These are phyloP conservation scores for Labeo rohita DNA, from an alignment of 2,113 vertebrate species.

Conservation along the genomic window DNA sequence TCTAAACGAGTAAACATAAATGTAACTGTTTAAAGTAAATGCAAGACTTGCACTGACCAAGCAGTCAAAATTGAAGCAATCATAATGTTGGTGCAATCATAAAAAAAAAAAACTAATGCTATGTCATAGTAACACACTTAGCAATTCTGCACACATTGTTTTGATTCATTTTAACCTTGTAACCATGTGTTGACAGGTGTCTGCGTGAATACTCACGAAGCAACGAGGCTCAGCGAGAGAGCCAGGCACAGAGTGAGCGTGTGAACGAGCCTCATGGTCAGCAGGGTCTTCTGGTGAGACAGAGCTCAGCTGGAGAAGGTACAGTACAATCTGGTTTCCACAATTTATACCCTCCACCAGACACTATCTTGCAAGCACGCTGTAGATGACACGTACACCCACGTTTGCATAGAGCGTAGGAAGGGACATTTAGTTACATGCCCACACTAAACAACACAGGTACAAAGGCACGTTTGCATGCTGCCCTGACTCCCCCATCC, in stretches of 20 bases:
- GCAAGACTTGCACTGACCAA: background rate
- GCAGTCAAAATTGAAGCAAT: background rate
- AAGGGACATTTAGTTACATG: background rate
- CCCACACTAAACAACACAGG: conserved; percentile 11
- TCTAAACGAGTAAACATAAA: background rate
- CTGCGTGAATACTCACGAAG: conserved; percentile 62
- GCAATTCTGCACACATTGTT: background rate
- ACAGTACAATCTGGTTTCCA: background rate
- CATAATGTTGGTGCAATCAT: background rate
- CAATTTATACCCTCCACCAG: conserved; percentile 51
- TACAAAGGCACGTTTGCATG: conserved; percentile 13
- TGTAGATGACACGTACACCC: conserved; percentile 17
- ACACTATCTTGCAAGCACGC: conserved; percentile 12
- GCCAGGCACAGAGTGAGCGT: conserved; percentile 62
- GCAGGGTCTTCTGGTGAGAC: conserved; percentile 55
- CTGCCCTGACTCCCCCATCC: background rate
- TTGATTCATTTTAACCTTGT: background rate
- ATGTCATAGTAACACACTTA: background rate
- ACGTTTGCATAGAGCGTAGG: conserved; percentile 28
- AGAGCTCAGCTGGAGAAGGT: conserved; percentile 50
- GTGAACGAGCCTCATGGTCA: conserved; percentile 68
- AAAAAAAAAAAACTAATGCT: background rate
- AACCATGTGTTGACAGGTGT: background rate
- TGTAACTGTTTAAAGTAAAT: background rate
- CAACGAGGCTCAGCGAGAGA: conserved; percentile 56